Base-by-base conservation (phyloP, 2,113 vertebrate genomes). In the Tylochromis polylepis region DNA sequence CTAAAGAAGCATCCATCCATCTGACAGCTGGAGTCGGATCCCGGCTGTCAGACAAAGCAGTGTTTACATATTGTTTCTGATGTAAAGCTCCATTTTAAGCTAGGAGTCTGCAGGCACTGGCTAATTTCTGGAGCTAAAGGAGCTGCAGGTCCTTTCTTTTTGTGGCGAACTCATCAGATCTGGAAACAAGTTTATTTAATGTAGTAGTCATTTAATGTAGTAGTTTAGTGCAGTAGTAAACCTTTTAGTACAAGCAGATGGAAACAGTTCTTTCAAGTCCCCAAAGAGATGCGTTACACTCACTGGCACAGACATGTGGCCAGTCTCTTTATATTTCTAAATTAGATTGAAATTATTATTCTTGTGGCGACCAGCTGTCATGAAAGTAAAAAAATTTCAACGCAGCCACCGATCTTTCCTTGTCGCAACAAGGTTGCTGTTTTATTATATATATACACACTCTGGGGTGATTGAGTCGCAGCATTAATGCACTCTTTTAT, bases 161-260 rank as follows among this genome's bases (percentile, higher is more conserved):
- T 65, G n/a, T 4, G 60, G 18, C 2, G 9, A 36, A 36, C 18
- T 36, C 1, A 2, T 60, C 29, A 60, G 16, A 34, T 3, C 29
- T 60, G 16, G 58, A 60, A 11, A 34, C 29, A 34, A 62, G 29
- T 11, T 34, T 62, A 34, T 62, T 11, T 20, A 20, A 34, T 34
- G 29, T 2, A 20, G 9, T 11, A 62, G 18, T 4, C 0, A 34
- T 62, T 11, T 20, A 20, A 34, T 34, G 29, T 2, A 20, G 9
- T 11, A 62, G 18, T 4, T 0, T n/a, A n/a, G n/a, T n/a, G n/a
- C n/a, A n/a, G n/a, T n/a, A n/a, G n/a, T n/a, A n/a, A n/a, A n/a
- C n/a, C n/a, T n/a, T n/a, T n/a, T n/a, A n/a, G 6, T n/a, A 22
- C 34, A 65, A 0, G 0, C 6, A 38, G 4, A 3, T 36, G 20